Base-by-base conservation (phyloP, 2,888 invertebrate genomes). In the Masnerella sp. region DNA sequence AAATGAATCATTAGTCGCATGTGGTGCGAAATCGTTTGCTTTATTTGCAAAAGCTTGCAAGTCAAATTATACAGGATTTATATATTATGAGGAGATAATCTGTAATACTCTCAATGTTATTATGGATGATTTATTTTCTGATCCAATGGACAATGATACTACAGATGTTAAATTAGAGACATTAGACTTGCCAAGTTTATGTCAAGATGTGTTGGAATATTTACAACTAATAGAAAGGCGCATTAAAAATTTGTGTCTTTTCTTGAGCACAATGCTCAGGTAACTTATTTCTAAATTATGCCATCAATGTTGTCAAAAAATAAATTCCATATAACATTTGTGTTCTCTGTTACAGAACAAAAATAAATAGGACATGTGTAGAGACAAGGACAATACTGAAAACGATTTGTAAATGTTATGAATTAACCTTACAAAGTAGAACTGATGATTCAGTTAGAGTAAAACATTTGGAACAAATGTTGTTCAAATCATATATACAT, bases 31-130 rank as follows among this genome's bases (percentile, higher is more conserved):
- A 61, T 83, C 83, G 74, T 86, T 80, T 62, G 54, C 82, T 9
- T 75, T 86, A 5, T 69, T 87, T 2, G 77, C 81, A 0, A 82
- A 79, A 75, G 84, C 65, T 1, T 42, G 54, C 2, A 82, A 82
- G 59, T 61, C 78, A 2, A 74, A 73, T 18, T 81, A 81, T 12
- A 82, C 64, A 12, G 67, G 75, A 20, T 81, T 80, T 71, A 64
- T 76, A 12, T 83, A 84, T 54, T 80, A 81, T 52, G 79, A 83
- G 51, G 76, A 74, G 20, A 71, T 85, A 30, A 74, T 87, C 18
- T 86, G 87, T 51, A 84, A 85, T 51, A 84, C 77, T 56, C 78
- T 87, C 8, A 81, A 83, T 11, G 12, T 22, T 17, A 83, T 86
- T 76, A 80, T 87, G 79, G 80, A 85, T 68, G 79, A 82, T 58